A percentile compares a stretch with the other conserved stretches of the same genome.
These are phyloP conservation scores for Pituophis catenifer DNA, from an alignment of 2,113 vertebrate genomes.

Conservation along the genomic window DNA sequence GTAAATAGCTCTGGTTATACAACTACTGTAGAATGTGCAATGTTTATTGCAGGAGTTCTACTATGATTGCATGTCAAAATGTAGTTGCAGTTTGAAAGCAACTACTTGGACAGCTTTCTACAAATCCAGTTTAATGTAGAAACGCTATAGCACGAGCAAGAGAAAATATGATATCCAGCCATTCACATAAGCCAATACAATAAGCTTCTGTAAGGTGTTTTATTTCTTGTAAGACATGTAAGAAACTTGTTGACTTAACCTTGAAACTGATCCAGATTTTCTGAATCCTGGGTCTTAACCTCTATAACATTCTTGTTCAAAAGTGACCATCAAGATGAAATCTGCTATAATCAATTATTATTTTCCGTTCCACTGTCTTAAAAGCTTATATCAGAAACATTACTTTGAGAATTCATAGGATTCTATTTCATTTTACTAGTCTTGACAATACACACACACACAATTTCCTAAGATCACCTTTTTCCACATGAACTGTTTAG, in stretches of 20 bases:
- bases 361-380: conserved; percentile 49
- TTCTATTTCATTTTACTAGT: conserved; percentile 58
- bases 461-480: conserved; percentile 45
- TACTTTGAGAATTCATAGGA: conserved; percentile 51
- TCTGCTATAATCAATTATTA: conserved; percentile 17
- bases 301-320: conserved; percentile 45
- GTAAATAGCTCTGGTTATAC: not conserved
- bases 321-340: conserved; percentile 43
- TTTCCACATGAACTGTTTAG: conserved; percentile 49
- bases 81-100: not conserved
- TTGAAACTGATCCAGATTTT: conserved; percentile 61
- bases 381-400: conserved; percentile 36
- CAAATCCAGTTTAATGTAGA: not conserved
- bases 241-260: conserved; percentile 35
- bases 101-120: not conserved
- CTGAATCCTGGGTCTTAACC: conserved; percentile 48
- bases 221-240: not conserved
- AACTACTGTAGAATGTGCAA: not conserved
- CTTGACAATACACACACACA: conserved; percentile 37
- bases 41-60: not conserved
- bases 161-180: not conserved
- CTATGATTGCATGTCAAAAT: not conserved
- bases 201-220: not conserved
- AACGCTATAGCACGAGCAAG: not conserved
- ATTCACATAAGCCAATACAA: not conserved